Conservation (phyloP, 1,140 invertebrate species). For the Belonocnema kinseyi region DNA sequence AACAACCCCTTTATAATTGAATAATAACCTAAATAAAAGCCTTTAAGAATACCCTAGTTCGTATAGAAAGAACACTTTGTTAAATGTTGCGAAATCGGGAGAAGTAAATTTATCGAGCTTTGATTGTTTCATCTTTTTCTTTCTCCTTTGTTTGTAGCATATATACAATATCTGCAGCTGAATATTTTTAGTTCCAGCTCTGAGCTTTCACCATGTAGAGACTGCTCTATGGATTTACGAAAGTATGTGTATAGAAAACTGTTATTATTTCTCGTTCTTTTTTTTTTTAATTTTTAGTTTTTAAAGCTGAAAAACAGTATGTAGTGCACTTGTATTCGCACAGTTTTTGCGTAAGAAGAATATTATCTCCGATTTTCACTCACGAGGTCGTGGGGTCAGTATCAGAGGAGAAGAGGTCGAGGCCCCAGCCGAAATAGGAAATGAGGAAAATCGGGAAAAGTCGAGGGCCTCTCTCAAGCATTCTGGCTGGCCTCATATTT, state of each 20-base stretch:
- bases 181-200: constrained; percentile 19
- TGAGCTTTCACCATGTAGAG: background rate
- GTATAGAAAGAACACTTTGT: background rate
- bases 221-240: constrained; percentile 49
- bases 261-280: constrained; percentile 32
- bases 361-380: background rate
- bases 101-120: background rate
- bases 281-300: constrained; percentile 37
- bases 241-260: constrained; percentile 52
- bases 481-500: constrained; percentile 32
- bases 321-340: too few species aligned
- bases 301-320: too few species aligned
- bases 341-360: background rate
- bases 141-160: background rate
- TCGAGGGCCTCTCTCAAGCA: background rate
- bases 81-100: background rate
- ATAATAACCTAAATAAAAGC: background rate
- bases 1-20: background rate
- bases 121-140: background rate
- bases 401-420: background rate
- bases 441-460: constrained; percentile 21
- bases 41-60: background rate
- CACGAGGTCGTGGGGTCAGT: background rate
- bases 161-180: background rate
- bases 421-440: constrained; percentile 4